Percentiles rank a stretch among this genome's conserved stretches.
phyloP scores from a whole-genome alignment of 2,888 invertebrate species.

The Cremastobaeus sp. region DNA sequence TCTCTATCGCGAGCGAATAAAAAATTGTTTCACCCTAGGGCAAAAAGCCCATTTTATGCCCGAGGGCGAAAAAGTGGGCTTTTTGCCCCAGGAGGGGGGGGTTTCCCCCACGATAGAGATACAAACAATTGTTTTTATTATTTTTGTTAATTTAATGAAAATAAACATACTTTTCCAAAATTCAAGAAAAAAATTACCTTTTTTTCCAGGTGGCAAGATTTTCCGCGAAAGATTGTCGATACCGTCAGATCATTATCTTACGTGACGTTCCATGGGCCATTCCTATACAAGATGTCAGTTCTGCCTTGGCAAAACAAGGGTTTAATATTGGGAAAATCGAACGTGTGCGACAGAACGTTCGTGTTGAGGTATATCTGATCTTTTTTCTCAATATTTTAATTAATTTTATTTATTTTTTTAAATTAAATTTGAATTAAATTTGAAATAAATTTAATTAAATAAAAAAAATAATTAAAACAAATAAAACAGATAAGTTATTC shows the following conservation, averaged over 20 bases:
- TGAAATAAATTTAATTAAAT: background rate
- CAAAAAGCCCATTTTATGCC: too few species aligned
- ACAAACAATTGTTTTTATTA: background rate
- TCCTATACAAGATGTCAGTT: conserved; percentile 78
- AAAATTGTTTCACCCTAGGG: too few species aligned
- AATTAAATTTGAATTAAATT: too few species aligned
- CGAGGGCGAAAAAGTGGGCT: too few species aligned
- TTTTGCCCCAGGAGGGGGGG: too few species aligned
- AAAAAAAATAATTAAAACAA: background rate
- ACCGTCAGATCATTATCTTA: conserved; percentile 77
- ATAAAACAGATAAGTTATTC: too few species aligned
- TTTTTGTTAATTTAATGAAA: background rate
- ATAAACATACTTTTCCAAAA: too few species aligned
- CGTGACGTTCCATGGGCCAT: conserved; percentile 80
- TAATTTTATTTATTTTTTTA: too few species aligned
- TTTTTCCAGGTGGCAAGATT: conserved; percentile 75
- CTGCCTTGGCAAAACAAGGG: conserved; percentile 78
- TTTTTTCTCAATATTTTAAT: background rate
- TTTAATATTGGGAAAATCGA: conserved; percentile 76
- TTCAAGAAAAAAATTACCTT: background rate
- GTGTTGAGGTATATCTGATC: conserved; percentile 75
- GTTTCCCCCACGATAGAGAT: too few species aligned
- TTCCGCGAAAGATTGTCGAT: conserved; percentile 75
- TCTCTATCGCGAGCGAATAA: too few species aligned
- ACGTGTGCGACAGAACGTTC: conserved; percentile 76